Evolutionary conservation across 1,140 invertebrate species (phyloP).

Genomic region (Gerris buenoi): DNA sequence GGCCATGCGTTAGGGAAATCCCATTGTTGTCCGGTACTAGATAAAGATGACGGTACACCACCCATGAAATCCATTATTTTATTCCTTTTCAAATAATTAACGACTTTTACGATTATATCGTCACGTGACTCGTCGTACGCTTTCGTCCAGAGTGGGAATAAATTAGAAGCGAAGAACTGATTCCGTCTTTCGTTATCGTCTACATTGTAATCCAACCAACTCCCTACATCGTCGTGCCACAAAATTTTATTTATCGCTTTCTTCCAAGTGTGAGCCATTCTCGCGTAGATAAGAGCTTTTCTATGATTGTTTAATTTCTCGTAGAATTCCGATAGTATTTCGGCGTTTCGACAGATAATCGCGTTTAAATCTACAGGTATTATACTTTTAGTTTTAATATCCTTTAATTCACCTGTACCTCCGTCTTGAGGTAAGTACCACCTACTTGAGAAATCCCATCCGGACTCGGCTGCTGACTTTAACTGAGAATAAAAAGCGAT

Average conservation of each 20-base stretch:
- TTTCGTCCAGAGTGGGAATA: constrained; percentile 69
- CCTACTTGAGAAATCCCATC: constrained; percentile 86
- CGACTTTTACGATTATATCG: constrained; percentile 43
- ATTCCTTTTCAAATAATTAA: constrained; percentile 53
- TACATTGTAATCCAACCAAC: constrained; percentile 76
- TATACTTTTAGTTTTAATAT: constrained; percentile 57
- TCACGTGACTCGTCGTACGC: constrained; percentile 51
- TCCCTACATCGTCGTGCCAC: constrained; percentile 72
- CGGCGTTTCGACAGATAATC: constrained; percentile 68
- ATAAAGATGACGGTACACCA: constrained; percentile 68
- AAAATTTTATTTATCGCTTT: constrained; percentile 45
- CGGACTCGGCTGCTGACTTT: constrained; percentile 79
- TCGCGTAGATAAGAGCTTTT: constrained; percentile 45
- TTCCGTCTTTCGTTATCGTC: constrained; percentile 39
- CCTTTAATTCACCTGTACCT: constrained; percentile 52
- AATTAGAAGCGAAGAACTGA: constrained; percentile 76
- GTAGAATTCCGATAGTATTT: constrained; percentile 57
- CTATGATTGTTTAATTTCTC: constrained; percentile 41
- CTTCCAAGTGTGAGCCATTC: constrained; percentile 43
- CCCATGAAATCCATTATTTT: constrained; percentile 48
- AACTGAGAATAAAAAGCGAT: constrained; percentile 62
- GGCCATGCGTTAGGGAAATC: constrained; percentile 91
- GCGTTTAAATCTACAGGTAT: constrained; percentile 82
- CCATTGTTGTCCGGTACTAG: constrained; percentile 79
- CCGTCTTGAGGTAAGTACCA: constrained; percentile 70